Percentiles rank a stretch among this genome's conserved stretches.
Evolutionary conservation across 2,888 invertebrate species (phyloP).

Genomic region (Ophion obscuratus): DNA sequence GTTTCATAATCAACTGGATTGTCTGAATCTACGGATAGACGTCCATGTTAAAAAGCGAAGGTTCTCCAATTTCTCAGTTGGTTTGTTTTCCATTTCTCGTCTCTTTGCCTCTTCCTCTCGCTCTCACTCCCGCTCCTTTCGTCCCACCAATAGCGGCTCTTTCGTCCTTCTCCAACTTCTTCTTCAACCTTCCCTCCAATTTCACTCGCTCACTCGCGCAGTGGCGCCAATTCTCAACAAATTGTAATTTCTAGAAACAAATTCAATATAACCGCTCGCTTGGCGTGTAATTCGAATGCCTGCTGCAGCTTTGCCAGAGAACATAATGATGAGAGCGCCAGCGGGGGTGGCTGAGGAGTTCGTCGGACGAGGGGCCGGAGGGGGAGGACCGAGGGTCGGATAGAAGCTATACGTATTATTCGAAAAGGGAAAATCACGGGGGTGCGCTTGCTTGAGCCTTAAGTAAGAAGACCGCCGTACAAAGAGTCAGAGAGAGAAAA

Average conservation of each 20-base stretch:
- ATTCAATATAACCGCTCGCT: slow-evolving; percentile 82
- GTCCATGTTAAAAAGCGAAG: slow-evolving; percentile 19
- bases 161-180: not conserved
- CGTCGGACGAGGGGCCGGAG: slow-evolving; percentile 52
- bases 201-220: slow-evolving; percentile 38
- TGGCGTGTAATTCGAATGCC: slow-evolving; percentile 81
- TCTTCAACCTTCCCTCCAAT: not conserved
- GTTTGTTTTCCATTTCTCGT: slow-evolving; percentile 57
- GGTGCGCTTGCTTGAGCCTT: slow-evolving; percentile 48
- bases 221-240: slow-evolving; percentile 77
- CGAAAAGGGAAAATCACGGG: slow-evolving; percentile 62
- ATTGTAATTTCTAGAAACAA: slow-evolving; percentile 83
- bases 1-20: slow-evolving; percentile 18
- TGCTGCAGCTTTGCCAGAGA: slow-evolving; percentile 76
- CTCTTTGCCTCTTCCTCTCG: not conserved
- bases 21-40: slow-evolving; percentile 28
- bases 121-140: slow-evolving; percentile 18
- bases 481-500: slow-evolving; percentile 67
- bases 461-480: slow-evolving; percentile 62
- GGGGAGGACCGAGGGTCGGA: slow-evolving; percentile 22
- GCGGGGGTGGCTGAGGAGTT: slow-evolving; percentile 34
- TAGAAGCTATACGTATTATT: slow-evolving; percentile 45
- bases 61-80: slow-evolving; percentile 55
- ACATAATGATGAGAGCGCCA: slow-evolving; percentile 80
- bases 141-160: not conserved